Percentiles rank a stretch among this genome's conserved stretches.
Conservation (phyloP, 2,888 invertebrate species). For the Dryomyza anilis region DNA sequence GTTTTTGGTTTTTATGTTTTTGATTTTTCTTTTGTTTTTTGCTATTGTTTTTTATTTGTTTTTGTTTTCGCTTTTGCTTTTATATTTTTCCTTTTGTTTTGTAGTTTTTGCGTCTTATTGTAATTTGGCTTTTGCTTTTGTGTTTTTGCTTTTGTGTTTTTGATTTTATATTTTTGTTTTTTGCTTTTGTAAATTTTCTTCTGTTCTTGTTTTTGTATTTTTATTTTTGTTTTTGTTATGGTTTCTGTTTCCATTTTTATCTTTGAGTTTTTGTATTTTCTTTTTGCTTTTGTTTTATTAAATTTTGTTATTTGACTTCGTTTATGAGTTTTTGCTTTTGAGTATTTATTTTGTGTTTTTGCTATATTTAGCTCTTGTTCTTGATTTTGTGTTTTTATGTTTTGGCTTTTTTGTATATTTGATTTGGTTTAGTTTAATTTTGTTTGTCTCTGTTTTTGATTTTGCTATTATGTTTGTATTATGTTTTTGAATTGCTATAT, state of each 20-base stretch:
- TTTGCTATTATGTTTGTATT: no score
- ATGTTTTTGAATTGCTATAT: no score
- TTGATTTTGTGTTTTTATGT: no score
- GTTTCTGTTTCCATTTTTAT: neutral
- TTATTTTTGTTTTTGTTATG: neutral
- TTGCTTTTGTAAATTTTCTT: neutral
- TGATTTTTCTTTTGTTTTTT: neutral
- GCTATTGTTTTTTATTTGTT: neutral
- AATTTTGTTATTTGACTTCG: neutral
- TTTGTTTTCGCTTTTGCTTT: neutral
- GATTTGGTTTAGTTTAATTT: no score
- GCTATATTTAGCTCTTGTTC: no score
- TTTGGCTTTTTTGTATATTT: no score
- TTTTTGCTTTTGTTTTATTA: neutral
- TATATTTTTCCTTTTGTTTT: neutral
- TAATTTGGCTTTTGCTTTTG: neutral
- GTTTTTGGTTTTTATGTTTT: neutral
- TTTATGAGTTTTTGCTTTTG: no score
- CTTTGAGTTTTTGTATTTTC: neutral
- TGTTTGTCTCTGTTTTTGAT: no score
- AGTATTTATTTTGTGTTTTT: neutral
- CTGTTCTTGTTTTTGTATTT: neutral
- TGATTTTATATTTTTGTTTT: neutral
- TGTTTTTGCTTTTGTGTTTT: neutral
- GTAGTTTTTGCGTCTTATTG: neutral